Evolutionary conservation across 2,797 vertebrate species (phyloP).

Genomic region (Neoniphon sammara): DNA sequence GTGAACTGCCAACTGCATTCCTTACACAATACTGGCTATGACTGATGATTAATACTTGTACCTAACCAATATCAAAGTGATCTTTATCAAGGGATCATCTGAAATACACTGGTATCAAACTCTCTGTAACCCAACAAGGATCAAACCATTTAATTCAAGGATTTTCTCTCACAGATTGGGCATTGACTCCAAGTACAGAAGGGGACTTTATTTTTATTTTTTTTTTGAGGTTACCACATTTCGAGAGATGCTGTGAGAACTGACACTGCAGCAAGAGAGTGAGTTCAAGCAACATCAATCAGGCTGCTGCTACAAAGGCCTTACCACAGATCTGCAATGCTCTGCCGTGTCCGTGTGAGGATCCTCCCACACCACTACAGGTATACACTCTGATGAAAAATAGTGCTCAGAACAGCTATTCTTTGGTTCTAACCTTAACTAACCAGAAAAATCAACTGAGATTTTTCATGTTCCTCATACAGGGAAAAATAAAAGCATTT

Average conservation of each 20-base stretch:
- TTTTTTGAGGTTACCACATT: slow-evolving; percentile 62
- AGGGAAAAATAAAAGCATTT: no score
- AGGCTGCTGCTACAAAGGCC: slow-evolving; percentile 52
- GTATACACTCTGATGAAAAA: background rate
- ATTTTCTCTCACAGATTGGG: slow-evolving; percentile 8
- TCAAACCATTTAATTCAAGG: background rate
- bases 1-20: background rate
- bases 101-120: background rate
- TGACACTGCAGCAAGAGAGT: slow-evolving; percentile 70
- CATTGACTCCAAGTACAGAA: background rate
- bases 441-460: background rate
- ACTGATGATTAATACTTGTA: no score
- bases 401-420: background rate
- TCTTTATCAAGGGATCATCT: background rate
- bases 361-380: slow-evolving; percentile 2
- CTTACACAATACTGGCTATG: no score
- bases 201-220: slow-evolving; percentile 1
- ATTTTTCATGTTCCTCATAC: no score
- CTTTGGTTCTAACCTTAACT: background rate
- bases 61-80: no score
- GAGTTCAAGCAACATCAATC: slow-evolving; percentile 46
- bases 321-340: slow-evolving; percentile 35
- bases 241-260: slow-evolving; percentile 71
- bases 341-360: slow-evolving; percentile 2
- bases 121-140: background rate